Conservation (phyloP, 37 sponge, comb jelly and placozoan genomes). For the Oopsacas minuta region DNA sequence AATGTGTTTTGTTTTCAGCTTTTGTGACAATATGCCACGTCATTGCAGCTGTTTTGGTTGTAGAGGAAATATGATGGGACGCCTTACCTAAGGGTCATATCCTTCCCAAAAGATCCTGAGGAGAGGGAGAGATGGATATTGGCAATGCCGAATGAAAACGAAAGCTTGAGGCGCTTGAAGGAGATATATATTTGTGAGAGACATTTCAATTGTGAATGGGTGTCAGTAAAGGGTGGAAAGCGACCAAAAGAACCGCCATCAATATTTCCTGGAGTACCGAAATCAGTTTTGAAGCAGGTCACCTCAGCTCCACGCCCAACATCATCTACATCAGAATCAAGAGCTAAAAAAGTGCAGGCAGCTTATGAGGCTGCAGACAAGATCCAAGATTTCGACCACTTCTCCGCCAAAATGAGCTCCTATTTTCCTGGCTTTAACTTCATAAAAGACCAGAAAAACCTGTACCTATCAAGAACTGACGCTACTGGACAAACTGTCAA, state of each 20-base stretch:
- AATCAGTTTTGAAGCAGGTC: conserved; percentile 17
- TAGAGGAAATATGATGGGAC: too few species aligned
- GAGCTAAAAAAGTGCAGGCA: conserved; percentile 18
- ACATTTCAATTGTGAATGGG: conserved; percentile 20
- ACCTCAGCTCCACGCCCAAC: conserved; percentile 18
- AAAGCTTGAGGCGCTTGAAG: conserved; percentile 19
- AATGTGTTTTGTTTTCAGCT: too few species aligned
- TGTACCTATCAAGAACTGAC: conserved; percentile 17
- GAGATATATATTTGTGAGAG: conserved; percentile 19
- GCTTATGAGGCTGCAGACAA: conserved; percentile 4
- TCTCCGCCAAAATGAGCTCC: conserved; percentile 3
- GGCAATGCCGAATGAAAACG: conserved; percentile 16
- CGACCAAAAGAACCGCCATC: background rate
- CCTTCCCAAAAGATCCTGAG: too few species aligned
- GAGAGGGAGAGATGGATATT: too few species aligned
- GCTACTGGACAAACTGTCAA: conserved; percentile 19
- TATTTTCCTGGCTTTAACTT: conserved; percentile 13
- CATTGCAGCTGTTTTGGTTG: too few species aligned
- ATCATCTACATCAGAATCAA: conserved; percentile 20
- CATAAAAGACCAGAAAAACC: conserved; percentile 12
- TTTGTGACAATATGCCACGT: too few species aligned
- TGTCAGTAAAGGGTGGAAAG: conserved; percentile 19
- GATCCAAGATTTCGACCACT: conserved; percentile 19
- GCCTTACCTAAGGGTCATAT: too few species aligned
- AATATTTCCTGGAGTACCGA: conserved; percentile 13